Percentiles rank a stretch among this genome's conserved stretches.
Evolutionary conservation across 2,113 vertebrate species (phyloP).

Genomic region (Gymnorhina tibicen): DNA sequence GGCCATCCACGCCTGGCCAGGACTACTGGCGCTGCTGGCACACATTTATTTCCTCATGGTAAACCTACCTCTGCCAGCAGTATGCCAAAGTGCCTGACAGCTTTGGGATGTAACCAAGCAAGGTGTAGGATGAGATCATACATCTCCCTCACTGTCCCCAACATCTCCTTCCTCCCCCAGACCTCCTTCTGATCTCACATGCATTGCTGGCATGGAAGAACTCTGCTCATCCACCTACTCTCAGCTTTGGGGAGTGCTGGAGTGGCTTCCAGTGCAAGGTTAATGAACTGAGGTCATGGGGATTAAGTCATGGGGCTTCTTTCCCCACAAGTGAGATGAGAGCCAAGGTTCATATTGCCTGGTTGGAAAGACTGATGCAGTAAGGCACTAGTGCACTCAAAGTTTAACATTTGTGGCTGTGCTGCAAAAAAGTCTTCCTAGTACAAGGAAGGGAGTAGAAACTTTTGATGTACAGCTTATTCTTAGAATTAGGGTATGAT

Average conservation of each 20-base stretch:
- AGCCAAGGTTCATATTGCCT: background rate
- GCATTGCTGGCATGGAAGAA: background rate
- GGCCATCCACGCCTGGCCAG: rapidly evolving
- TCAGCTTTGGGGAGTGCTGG: background rate
- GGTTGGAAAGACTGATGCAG: background rate
- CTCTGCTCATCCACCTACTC: background rate
- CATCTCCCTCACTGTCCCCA: background rate
- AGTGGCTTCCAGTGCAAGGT: background rate
- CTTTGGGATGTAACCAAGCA: background rate
- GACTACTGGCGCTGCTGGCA: background rate
- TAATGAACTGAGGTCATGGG: background rate
- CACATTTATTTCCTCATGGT: background rate
- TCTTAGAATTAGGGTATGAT: background rate
- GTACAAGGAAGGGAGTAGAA: background rate
- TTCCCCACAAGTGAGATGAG: background rate
- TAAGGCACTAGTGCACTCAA: background rate
- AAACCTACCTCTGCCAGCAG: background rate
- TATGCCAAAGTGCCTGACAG: background rate
- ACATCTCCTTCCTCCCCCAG: background rate
- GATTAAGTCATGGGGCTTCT: background rate
- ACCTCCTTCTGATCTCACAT: background rate
- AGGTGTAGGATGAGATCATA: background rate
- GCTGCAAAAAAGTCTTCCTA: background rate
- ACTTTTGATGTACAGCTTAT: background rate
- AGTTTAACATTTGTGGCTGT: background rate